Conservation (phyloP, 2,888 invertebrate species). For the Tetragonisca angustula region DNA sequence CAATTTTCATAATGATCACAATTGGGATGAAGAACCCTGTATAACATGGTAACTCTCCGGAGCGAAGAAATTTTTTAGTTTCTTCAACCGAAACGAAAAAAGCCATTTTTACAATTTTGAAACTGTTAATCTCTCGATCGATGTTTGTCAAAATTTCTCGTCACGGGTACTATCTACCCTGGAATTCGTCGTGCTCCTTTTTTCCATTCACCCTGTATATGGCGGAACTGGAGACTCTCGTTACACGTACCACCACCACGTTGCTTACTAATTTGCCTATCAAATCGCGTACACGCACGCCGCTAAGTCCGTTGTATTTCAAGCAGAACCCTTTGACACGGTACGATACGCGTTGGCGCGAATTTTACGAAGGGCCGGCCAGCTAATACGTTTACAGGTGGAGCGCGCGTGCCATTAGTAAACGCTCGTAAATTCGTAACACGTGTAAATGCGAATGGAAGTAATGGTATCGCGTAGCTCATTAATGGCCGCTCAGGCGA, state of each 20-base stretch:
- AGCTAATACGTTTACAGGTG: conserved; percentile 28
- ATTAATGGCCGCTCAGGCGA: conserved; percentile 36
- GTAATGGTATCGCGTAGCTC: conserved; percentile 52
- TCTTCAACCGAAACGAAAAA: too few relatives aligned
- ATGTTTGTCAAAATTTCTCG: too few relatives aligned
- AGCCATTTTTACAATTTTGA: too few relatives aligned
- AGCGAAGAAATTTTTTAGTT: too few relatives aligned
- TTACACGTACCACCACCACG: background rate
- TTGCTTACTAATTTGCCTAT: conserved; percentile 43
- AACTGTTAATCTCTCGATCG: too few relatives aligned
- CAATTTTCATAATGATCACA: too few relatives aligned
- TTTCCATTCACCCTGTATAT: too few relatives aligned
- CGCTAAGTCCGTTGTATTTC: conserved; percentile 19
- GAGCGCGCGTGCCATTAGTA: conserved; percentile 24
- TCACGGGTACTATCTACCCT: too few relatives aligned
- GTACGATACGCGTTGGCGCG: conserved; percentile 29
- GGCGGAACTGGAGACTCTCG: too few relatives aligned
- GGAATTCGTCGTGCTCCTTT: too few relatives aligned
- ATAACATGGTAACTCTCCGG: too few relatives aligned
- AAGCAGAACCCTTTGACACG: conserved; percentile 33
- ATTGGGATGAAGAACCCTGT: too few relatives aligned
- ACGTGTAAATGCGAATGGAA: conserved; percentile 43
- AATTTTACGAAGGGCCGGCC: conserved; percentile 41
- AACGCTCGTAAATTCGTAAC: conserved; percentile 50
- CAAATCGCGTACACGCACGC: conserved; percentile 21